Conservation (phyloP, 2,888 invertebrate species). For the Beris chalybata region DNA sequence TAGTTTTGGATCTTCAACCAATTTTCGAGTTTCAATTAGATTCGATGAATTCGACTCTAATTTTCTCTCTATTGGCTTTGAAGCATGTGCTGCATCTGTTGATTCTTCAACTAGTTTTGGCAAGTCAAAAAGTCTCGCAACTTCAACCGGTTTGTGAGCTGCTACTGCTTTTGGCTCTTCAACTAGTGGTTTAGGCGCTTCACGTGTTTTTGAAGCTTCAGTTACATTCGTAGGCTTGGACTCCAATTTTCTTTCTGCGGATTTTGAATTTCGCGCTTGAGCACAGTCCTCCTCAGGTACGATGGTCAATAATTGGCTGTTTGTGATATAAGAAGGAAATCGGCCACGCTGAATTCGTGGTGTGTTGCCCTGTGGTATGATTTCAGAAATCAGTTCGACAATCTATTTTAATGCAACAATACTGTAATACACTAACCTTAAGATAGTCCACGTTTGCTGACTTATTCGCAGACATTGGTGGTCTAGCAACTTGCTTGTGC, state of each 20-base stretch:
- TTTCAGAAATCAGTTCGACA: constrained; percentile 98
- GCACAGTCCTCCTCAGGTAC: constrained; percentile 84
- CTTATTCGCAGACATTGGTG: too few species aligned
- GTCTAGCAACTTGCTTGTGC: too few species aligned
- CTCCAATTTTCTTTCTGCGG: not conserved
- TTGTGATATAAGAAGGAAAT: constrained; percentile 62
- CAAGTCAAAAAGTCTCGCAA: constrained; percentile 83
- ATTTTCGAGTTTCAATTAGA: constrained; percentile 35
- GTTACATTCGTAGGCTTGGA: not conserved
- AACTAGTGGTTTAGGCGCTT: constrained; percentile 49
- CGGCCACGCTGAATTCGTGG: constrained; percentile 91
- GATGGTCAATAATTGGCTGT: constrained; percentile 47
- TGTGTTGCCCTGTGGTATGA: constrained; percentile 97
- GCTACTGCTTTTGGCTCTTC: constrained; percentile 47
- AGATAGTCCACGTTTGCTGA: too few species aligned
- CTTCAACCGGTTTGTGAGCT: not conserved
- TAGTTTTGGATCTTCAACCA: too few species aligned
- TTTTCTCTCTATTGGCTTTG: constrained; percentile 58
- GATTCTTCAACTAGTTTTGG: constrained; percentile 62
- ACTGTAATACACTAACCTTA: too few species aligned
- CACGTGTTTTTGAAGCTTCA: too few species aligned
- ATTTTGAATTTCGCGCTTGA: constrained; percentile 88
- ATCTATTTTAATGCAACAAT: constrained; percentile 61
- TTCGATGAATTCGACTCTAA: constrained; percentile 40
- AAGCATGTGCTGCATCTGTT: constrained; percentile 44